phyloP scores from a whole-genome alignment of 2,888 invertebrate species.

The Cataglyphis livida region DNA sequence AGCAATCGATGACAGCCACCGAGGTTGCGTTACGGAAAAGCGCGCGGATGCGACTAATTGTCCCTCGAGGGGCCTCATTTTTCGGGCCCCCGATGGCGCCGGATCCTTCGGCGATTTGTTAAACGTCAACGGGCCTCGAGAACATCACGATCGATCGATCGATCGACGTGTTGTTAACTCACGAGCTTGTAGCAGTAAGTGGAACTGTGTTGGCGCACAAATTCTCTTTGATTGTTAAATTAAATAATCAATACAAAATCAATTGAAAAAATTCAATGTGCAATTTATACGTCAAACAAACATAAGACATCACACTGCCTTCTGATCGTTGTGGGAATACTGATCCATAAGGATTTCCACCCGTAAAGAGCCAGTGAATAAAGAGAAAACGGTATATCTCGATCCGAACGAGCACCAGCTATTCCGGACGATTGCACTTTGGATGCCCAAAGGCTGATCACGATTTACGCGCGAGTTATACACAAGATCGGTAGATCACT shows the following conservation, averaged over 20 bases:
- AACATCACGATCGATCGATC: constrained; percentile 70
- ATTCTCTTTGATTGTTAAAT: neutral
- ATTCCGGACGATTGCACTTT: constrained; percentile 78
- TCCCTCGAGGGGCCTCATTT: constrained; percentile 81
- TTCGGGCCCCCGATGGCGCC: constrained; percentile 74
- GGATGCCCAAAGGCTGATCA: constrained; percentile 82
- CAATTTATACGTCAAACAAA: neutral
- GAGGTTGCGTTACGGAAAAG: constrained; percentile 75
- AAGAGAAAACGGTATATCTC: constrained; percentile 71
- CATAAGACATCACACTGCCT: neutral
- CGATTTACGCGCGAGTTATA: constrained; percentile 78
- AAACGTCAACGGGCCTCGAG: constrained; percentile 66
- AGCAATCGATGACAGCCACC: constrained; percentile 62
- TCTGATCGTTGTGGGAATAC: constrained; percentile 66
- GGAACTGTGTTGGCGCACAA: neutral
- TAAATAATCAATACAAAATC: neutral
- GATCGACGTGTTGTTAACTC: constrained; percentile 72
- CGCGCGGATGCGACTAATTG: constrained; percentile 76
- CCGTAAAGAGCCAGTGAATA: constrained; percentile 56
- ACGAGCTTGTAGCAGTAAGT: constrained; percentile 27
- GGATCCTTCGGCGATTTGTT: constrained; percentile 70
- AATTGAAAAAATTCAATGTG: neutral
- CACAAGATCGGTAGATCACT: constrained; percentile 82
- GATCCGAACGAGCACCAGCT: constrained; percentile 67
- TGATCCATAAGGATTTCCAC: constrained; percentile 63